Evolutionary conservation across 2,797 vertebrate species (phyloP).

Genomic region (Acanthopagrus latus): DNA sequence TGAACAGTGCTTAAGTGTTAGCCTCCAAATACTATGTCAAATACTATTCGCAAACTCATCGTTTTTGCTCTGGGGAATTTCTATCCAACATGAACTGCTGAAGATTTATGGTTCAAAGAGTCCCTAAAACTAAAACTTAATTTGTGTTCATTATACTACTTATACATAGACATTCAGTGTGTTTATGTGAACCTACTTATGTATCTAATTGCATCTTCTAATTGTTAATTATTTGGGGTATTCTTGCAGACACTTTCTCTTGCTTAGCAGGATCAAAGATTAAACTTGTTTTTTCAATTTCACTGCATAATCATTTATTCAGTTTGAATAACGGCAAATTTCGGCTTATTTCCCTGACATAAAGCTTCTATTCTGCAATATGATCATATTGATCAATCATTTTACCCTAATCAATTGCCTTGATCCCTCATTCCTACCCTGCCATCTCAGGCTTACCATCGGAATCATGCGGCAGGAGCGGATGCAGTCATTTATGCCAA

Average conservation of each 20-base stretch:
- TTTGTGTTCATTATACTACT: too few relatives aligned
- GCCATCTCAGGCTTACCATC: conserved; percentile 47
- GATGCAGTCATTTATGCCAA: conserved; percentile 76
- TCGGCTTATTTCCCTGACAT: too few relatives aligned
- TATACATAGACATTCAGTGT: not conserved
- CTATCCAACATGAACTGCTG: not conserved
- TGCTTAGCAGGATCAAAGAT: not conserved
- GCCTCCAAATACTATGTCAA: not conserved
- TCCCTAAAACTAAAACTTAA: not conserved
- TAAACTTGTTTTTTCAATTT: not conserved
- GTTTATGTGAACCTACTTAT: not conserved
- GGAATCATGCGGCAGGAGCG: conserved; percentile 78
- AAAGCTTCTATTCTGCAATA: not conserved
- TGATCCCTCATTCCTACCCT: not conserved
- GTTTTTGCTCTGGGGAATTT: not conserved
- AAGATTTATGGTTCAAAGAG: not conserved
- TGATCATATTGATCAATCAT: not conserved
- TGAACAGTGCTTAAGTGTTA: not conserved
- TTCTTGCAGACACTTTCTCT: not conserved
- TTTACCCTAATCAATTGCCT: not conserved
- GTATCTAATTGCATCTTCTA: not conserved
- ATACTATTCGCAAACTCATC: not conserved
- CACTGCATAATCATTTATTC: not conserved
- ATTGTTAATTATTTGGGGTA: not conserved
- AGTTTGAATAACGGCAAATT: too few relatives aligned